Evolutionary conservation across 30 jellyfish, hydroid and myxozoan genomes (phyloP), one percentile per base, ranked within the genome.

Genomic region (Turritopsis rubra): DNA sequence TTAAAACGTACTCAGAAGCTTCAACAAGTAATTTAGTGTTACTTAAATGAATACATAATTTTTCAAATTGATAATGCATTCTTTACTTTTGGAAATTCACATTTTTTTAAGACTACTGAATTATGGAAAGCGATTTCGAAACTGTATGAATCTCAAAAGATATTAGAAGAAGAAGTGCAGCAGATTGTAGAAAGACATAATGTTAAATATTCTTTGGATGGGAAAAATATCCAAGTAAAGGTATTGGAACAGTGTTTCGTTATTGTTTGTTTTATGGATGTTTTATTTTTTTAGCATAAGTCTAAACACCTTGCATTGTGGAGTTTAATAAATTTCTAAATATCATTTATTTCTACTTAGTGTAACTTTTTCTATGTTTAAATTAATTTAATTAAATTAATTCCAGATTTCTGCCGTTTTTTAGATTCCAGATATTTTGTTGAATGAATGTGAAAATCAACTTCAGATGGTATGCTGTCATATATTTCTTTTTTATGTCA

Each of bases 121-220:
- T 68, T 68, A n/a, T 68, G 77, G 77, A 68, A 68, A 68, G 30
- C 77, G 16, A 68, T 68, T n/a, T 68, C 77, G 19, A 68, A 23
- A n/a, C 30, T 68, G 30, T 68, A 68, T 0, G 77, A 68, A 1
- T 68, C 77, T 68, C 77, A 68, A 68, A 68, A 68, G 30, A 22
- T 68, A 7, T 27, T 68, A 9, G 23, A 68, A 68, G 77, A 68
- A 68, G 77, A 68, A 68, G 30, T 68, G 31, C 1, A 68, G 0
- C 77, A 68, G 9, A 23, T 68, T 0, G 77, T 68, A 0, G 30
- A 68, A n/a, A 27, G 77, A n/a, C 28, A 17, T n/a, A 8, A n/a
- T 19, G 21, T 7, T 0, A 68, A 68, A 27, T n/a, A 68, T n/a
- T 68, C 22, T 68, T 19, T 68, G 19, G 77, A 68, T 68, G 77